A percentile compares a stretch with the other conserved stretches of the same genome.
These are phyloP conservation scores for Halichoerus grypus DNA, from an alignment of 2,113 vertebrate species.

Conservation along the genomic window DNA sequence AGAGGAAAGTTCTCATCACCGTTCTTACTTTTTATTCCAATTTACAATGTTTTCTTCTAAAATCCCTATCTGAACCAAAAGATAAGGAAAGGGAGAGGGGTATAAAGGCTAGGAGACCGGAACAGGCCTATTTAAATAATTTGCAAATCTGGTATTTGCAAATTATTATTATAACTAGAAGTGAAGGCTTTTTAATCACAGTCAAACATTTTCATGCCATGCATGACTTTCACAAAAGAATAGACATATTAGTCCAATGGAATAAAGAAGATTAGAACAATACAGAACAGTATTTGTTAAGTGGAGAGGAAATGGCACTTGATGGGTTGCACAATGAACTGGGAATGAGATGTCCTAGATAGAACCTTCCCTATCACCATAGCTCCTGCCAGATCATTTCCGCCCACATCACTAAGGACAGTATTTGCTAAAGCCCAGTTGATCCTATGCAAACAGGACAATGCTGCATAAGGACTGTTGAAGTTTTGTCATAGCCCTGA, in stretches of 20 bases:
- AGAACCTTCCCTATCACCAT: not conserved
- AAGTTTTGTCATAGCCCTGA: not conserved
- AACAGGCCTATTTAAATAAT: not conserved
- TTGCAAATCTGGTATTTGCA: not conserved
- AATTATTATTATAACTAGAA: not conserved
- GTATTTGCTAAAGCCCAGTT: not conserved
- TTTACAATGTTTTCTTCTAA: not conserved
- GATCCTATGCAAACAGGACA: not conserved
- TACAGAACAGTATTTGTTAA: not conserved
- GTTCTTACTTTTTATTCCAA: not conserved
- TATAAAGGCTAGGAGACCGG: not conserved
- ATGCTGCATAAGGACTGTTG: not conserved
- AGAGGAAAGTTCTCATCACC: not conserved
- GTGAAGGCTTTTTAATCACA: constrained; percentile 22
- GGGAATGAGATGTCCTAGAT: not conserved
- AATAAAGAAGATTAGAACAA: constrained; percentile 24
- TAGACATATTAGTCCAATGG: not conserved
- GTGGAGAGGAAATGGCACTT: not conserved
- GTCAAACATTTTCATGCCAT: not conserved
- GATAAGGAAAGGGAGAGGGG: not conserved
- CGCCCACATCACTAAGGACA: not conserved
- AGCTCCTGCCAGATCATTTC: not conserved
- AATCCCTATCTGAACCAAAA: not conserved
- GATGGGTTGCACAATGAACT: not conserved
- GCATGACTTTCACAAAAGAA: constrained; percentile 36